Evolutionary conservation across 2,888 invertebrate species (phyloP), one percentile per base, ranked within the genome.

Genomic region (Orthonychiurus folsomi): DNA sequence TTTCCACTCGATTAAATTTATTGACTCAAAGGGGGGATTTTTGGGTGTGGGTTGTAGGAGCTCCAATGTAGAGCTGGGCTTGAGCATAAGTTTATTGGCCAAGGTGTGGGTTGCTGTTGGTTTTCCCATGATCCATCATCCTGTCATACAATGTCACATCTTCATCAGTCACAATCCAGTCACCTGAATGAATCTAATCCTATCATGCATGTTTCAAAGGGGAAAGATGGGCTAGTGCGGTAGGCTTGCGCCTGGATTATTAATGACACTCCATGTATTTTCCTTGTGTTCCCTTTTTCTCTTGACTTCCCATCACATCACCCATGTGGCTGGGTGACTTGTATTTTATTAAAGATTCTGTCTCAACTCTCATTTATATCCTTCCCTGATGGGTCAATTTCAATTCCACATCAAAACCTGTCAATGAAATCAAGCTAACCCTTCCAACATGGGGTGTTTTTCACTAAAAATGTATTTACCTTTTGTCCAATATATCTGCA

Each of bases 141-240:
- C 59, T 50, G 59, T 57, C 57, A 57, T 27, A 21, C 20, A 25
- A 26, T 57, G 57, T 59, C 59, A 59, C 59, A 59, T 59, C 59
- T 59, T 59, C 59, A 59, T 59, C 59, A 59, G 37, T 37, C 37
- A 37, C 37, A 37, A 37, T 37, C 37, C 37, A 37, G 37, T 37
- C 37, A 37, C 37, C 37, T 37, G 37, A 37, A 37, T 37, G 37
- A 37, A 37, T 37, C 37, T 37, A 37, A 37, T 37, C 9, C 15
- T 37, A 37, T 37, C 37, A 37, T 37, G 15, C 9, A 37, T 9
- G 37, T 37, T 9, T n/a, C n/a, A n/a, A n/a, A n/a, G 5, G 37
- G 37, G 15, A 9, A 37, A 5, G 37, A 9, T 15, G 15, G 37
- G 15, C 37, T 15, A 37, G 37, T 5, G 37, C 5, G 37, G 37